These are phyloP conservation scores for Gracilinanus agilis DNA, from an alignment of 2,113 vertebrate genomes.

Conservation along the genomic window DNA sequence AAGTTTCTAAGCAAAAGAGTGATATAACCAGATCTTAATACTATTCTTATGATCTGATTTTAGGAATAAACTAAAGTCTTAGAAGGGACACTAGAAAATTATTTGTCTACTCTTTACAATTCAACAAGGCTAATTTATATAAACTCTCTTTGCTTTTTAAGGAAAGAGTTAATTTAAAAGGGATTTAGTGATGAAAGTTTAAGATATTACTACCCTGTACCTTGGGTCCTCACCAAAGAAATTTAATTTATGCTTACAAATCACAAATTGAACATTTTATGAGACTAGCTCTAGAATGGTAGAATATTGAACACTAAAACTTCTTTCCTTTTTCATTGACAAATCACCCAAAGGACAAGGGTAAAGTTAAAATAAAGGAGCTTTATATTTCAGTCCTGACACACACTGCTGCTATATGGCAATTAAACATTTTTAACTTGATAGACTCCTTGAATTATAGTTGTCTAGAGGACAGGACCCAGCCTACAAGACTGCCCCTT, in stretches of 20 bases:
- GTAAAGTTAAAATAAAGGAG: not conserved
- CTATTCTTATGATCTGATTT: not conserved
- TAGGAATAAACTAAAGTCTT: not conserved
- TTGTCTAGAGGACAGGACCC: not conserved
- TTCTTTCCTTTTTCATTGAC: not conserved
- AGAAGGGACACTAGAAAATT: not conserved
- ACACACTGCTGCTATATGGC: not conserved
- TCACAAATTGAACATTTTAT: not conserved
- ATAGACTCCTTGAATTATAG: not conserved
- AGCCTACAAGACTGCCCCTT: not conserved
- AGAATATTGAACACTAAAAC: constrained; percentile 22
- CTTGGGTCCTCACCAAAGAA: not conserved
- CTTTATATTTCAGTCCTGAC: not conserved
- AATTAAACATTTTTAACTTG: constrained; percentile 1
- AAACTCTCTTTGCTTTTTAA: not conserved
- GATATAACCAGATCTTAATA: not conserved
- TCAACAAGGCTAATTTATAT: not conserved
- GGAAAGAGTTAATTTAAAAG: constrained; percentile 13
- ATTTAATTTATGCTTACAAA: constrained; percentile 38
- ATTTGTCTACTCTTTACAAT: not conserved
- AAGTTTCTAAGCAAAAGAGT: not conserved
- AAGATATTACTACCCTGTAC: not conserved
- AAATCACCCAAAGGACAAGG: not conserved
- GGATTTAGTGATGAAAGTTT: not conserved
- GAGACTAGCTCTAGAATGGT: not conserved